A percentile compares a stretch with the other conserved stretches of the same genome.
Conservation (phyloP, 2,797 vertebrate species). For the Tympanoctomys barrerae region DNA sequence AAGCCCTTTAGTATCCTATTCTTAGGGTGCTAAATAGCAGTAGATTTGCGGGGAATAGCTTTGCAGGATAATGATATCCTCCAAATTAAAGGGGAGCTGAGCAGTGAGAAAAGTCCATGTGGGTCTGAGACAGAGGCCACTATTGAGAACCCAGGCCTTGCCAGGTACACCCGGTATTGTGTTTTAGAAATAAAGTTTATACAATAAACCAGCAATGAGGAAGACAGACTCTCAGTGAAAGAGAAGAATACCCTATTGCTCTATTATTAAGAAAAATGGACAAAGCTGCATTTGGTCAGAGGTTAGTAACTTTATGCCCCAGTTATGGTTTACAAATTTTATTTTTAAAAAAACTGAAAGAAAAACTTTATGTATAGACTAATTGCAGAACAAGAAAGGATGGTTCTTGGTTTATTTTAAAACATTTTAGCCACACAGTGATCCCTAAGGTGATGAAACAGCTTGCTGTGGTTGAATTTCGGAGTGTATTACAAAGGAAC, state of each 20-base stretch:
- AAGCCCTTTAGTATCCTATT: neutral
- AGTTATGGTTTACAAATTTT: neutral
- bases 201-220: neutral
- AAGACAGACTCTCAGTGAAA: neutral
- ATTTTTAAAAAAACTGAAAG: neutral
- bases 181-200: neutral
- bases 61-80: neutral
- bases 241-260: neutral
- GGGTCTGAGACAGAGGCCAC: neutral
- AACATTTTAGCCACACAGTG: neutral
- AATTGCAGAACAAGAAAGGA: neutral
- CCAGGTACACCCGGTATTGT: neutral
- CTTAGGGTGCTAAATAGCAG: no score
- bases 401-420: conserved; percentile 22
- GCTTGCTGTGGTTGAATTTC: conserved; percentile 12
- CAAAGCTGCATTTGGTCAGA: neutral
- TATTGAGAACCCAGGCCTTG: neutral
- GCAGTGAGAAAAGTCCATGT: neutral
- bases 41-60: neutral
- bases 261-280: neutral
- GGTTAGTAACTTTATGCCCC: neutral
- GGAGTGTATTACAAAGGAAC: conserved; percentile 25
- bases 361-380: neutral
- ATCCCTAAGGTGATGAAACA: neutral
- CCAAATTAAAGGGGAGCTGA: neutral